Evolutionary conservation across 64 coral and sea anemone genomes (phyloP).

Genomic region (Montipora foliosa): DNA sequence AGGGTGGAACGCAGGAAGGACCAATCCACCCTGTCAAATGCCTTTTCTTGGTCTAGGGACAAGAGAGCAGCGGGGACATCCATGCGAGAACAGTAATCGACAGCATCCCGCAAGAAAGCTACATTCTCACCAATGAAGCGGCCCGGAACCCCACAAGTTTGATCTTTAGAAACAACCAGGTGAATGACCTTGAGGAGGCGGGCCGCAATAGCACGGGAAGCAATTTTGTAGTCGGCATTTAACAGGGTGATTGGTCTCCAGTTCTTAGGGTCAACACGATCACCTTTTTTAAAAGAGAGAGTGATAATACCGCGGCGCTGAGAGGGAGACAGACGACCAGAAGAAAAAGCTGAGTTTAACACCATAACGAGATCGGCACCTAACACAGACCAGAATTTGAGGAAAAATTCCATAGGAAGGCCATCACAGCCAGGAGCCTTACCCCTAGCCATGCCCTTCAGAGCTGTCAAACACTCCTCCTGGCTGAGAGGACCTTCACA

Average conservation of each 20-base stretch:
- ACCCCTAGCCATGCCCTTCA: slow-evolving; percentile 24
- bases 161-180: slow-evolving; percentile 26
- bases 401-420: slow-evolving; percentile 45
- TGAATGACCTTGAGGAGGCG: slow-evolving; percentile 6
- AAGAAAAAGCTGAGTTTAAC: neutral
- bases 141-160: slow-evolving; percentile 44
- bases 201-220: neutral
- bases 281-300: slow-evolving; percentile 9
- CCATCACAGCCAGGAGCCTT: slow-evolving; percentile 54
- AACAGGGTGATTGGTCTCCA: neutral
- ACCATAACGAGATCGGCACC: slow-evolving; percentile 31
- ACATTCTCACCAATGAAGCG: slow-evolving; percentile 55
- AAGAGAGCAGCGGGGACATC: neutral
- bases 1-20: neutral
- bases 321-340: neutral
- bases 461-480: neutral
- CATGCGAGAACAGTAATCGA: neutral
- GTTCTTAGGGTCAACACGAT: neutral
- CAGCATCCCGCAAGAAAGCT: slow-evolving; percentile 13
- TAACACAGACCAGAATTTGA: slow-evolving; percentile 38
- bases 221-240: slow-evolving; percentile 1
- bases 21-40: neutral
- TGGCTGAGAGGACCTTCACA: slow-evolving; percentile 20
- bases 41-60: slow-evolving; percentile 7
- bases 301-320: neutral